These are phyloP conservation scores for Neolamprologus caudopunctatus DNA, from an alignment of 2,113 vertebrate species.

Conservation along the genomic window DNA sequence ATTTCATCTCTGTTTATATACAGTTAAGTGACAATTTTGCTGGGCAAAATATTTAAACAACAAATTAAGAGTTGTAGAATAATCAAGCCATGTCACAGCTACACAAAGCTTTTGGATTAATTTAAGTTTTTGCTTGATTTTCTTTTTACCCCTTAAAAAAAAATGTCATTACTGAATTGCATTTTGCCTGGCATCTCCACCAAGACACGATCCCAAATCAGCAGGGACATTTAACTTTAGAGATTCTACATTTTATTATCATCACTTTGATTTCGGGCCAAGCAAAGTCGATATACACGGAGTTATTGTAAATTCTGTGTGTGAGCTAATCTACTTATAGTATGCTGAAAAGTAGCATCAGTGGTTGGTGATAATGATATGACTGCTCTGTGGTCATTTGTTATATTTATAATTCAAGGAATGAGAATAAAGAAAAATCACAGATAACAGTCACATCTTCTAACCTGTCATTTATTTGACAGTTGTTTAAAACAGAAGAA, in stretches of 20 bases:
- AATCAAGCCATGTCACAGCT: neutral
- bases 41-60: neutral
- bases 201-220: neutral
- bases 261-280: neutral
- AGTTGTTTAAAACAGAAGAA: slow-evolving; percentile 14
- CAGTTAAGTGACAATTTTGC: neutral
- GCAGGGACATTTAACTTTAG: neutral
- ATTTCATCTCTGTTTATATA: neutral
- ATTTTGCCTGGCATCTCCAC: neutral
- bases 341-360: neutral
- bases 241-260: neutral
- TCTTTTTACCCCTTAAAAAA: neutral
- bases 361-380: neutral
- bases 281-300: fast-evolving
- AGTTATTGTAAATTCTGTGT: neutral
- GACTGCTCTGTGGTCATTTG: neutral
- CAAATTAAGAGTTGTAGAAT: neutral
- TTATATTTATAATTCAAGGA: neutral
- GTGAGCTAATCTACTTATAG: neutral
- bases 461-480: slow-evolving; percentile 45
- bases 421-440: neutral
- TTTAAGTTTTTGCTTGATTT: neutral
- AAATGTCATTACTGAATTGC: neutral
- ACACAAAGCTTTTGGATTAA: neutral
- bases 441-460: neutral